Conservation (phyloP, 1,140 invertebrate species). For the Plectrocnemia conspersa region DNA sequence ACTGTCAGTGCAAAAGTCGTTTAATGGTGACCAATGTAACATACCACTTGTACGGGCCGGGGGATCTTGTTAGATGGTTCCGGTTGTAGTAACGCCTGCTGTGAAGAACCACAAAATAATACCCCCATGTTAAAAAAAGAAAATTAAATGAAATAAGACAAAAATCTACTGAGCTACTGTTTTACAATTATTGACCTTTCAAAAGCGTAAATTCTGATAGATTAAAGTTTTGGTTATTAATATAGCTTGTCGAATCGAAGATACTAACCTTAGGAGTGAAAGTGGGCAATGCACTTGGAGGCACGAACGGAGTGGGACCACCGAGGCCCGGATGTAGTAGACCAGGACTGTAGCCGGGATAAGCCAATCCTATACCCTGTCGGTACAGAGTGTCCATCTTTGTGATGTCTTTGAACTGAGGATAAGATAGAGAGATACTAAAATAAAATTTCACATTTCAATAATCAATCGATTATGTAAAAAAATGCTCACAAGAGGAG, state of each 20-base stretch:
- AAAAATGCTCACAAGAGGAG: constrained; percentile 36
- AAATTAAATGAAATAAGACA: constrained; percentile 30
- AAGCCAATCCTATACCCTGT: constrained; percentile 64
- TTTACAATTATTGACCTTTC: not conserved
- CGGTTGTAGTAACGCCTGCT: constrained; percentile 34
- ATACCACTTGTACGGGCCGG: constrained; percentile 33
- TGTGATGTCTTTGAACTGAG: constrained; percentile 83
- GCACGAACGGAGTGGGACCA: constrained; percentile 67
- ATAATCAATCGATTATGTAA: constrained; percentile 5
- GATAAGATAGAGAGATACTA: constrained; percentile 35
- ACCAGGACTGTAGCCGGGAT: constrained; percentile 76
- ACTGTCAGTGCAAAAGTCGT: too few species aligned
- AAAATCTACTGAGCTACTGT: constrained; percentile 11
- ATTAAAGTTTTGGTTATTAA: too few species aligned
- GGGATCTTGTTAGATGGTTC: constrained; percentile 35
- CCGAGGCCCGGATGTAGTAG: constrained; percentile 71
- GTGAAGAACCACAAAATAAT: constrained; percentile 33
- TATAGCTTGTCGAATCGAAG: constrained; percentile 23
- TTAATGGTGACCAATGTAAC: constrained; percentile 25
- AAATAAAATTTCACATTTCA: constrained; percentile 12
- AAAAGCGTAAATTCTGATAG: not conserved
- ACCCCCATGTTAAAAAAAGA: constrained; percentile 29
- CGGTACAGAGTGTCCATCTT: constrained; percentile 81
- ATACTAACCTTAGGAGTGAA: constrained; percentile 84
- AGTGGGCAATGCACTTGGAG: constrained; percentile 70